phyloP scores from a whole-genome alignment of 2,113 vertebrate genomes.

The Sminthopsis crassicaudata region DNA sequence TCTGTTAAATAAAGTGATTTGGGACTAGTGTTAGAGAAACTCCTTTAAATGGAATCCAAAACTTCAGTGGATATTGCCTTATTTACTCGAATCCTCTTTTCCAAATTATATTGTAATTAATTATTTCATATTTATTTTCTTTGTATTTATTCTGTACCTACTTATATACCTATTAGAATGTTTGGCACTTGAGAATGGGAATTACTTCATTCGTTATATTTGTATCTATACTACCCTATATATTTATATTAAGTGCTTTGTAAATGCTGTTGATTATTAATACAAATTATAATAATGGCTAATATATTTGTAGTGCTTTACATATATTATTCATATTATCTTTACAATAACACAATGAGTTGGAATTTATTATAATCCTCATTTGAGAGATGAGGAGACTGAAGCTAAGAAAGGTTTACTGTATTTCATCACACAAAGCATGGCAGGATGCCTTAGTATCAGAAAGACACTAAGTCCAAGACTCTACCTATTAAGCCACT shows the following conservation, averaged over 20 bases:
- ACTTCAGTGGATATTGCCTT: neutral
- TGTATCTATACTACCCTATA: neutral
- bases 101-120: neutral
- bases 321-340: neutral
- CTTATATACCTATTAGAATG: neutral
- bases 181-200: neutral
- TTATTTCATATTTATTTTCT: neutral
- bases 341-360: neutral
- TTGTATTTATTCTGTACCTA: neutral
- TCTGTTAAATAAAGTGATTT: neutral
- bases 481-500: neutral
- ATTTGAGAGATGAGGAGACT: neutral
- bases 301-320: neutral
- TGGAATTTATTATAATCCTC: neutral
- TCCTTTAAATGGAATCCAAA: conserved; percentile 1
- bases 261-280: neutral
- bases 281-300: neutral
- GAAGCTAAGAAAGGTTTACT: neutral
- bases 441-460: neutral
- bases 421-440: neutral
- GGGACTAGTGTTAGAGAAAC: neutral
- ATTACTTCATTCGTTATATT: neutral
- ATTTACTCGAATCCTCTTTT: neutral
- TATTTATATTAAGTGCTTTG: neutral
- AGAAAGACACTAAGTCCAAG: neutral